Evolutionary conservation across 2,888 invertebrate genomes (phyloP).

Genomic region (Aphidius colemani): DNA sequence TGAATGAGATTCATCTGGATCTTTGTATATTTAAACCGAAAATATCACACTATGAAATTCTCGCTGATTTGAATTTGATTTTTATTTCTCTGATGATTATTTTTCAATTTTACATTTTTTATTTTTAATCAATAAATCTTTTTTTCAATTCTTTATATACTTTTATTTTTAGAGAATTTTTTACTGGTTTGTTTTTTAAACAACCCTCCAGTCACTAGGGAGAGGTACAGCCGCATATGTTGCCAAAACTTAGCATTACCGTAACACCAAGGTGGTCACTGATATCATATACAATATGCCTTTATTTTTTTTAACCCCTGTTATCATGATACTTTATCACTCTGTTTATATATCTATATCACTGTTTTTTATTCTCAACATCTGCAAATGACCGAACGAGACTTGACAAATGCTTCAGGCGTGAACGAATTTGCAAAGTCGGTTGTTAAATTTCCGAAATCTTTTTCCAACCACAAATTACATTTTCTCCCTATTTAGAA

Average conservation of each 20-base stretch:
- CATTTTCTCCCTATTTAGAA: slow-evolving; percentile 8
- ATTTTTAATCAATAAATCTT: slow-evolving; percentile 27
- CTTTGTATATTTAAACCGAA: neutral
- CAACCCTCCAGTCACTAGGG: slow-evolving; percentile 20
- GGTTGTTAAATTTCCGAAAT: neutral
- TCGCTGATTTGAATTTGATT: slow-evolving; percentile 27
- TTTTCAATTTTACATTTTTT: slow-evolving; percentile 6
- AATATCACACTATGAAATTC: slow-evolving; percentile 6
- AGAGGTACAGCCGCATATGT: slow-evolving; percentile 33
- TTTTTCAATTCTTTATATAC: slow-evolving; percentile 9
- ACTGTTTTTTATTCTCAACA: neutral
- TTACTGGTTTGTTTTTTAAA: slow-evolving; percentile 6
- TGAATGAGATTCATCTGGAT: neutral
- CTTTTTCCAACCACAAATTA: neutral
- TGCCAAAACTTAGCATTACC: slow-evolving; percentile 34
- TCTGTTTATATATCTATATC: neutral
- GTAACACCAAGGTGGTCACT: slow-evolving; percentile 8
- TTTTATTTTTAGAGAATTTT: neutral
- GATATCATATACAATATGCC: too few species aligned
- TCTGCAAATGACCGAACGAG: neutral
- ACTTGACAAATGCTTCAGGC: slow-evolving; percentile 1
- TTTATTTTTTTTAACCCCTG: neutral
- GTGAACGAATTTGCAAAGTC: slow-evolving; percentile 4
- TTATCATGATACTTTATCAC: slow-evolving; percentile 1
- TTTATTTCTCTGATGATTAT: slow-evolving; percentile 23